Base-by-base conservation (phyloP, 2,888 invertebrate genomes). In the Epicampocera succincta region DNA sequence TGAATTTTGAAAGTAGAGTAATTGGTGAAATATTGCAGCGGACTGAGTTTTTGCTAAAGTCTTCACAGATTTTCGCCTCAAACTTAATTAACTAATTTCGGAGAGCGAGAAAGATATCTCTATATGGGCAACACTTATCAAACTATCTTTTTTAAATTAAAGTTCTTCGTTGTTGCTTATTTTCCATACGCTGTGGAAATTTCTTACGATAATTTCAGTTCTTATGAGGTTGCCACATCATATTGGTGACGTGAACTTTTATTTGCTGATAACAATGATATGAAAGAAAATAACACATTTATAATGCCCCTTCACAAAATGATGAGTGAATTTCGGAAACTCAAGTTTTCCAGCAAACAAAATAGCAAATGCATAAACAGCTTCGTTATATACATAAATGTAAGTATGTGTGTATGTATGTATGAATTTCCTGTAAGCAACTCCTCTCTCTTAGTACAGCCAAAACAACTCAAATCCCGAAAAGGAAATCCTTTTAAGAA, bases 201-300 rank as follows among this genome's bases (percentile, higher is more conserved):
- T 76, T 60, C 56, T 69, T 58, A 54, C 71, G 46, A 60, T 56
- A n/a, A 63, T 58, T 61, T 42, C 42, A 42, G 56, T 11, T 17
- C 48, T 71, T 40, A 50, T 29, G 60, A 71, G 46, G 56, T 61
- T 76, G 76, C 68, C 63, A 71, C 58, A 60, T 38, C 13, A 58
- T 52, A 12, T 58, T 21, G 42, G 48, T 40, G 52, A 80, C 19
- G 58, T 9, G 33, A 33, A 33, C 6, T n/a, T 60, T 4, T 15
- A 71, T 52, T 29, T 52, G 5, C 19, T 52, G 19, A 66, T 46
- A 21, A 54, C 33, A 15, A 76, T 68, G 61, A 54, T 48, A 72
- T 65, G 66, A 80, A 81, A 73, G 44, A 72, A 74, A 75, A 66
- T 77, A 73, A 75, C 74, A 75, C 74, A 83, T 63, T 71, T 82